These are phyloP conservation scores for Echeneis naucrates DNA, from an alignment of 2,797 vertebrate species.

Conservation along the genomic window DNA sequence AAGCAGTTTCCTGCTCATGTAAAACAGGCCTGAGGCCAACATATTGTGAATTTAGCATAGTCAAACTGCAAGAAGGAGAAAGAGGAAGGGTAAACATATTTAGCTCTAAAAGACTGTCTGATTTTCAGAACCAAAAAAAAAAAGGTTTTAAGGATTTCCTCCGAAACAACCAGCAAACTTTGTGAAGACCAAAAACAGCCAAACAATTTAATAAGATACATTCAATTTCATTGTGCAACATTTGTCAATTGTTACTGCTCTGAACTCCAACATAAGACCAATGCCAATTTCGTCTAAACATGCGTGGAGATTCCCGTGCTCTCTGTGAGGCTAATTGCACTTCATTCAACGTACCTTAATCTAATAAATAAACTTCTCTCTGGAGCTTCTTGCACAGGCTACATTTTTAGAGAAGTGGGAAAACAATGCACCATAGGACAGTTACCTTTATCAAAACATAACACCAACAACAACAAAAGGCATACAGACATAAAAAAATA, in stretches of 20 bases:
- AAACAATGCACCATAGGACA: slow-evolving; percentile 70
- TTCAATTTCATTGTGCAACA: slow-evolving; percentile 89
- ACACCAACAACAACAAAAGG: slow-evolving; percentile 55
- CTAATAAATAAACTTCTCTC: slow-evolving; percentile 87
- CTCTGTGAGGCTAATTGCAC: slow-evolving; percentile 82
- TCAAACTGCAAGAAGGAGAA: neutral
- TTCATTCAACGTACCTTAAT: slow-evolving; percentile 85
- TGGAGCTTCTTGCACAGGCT: slow-evolving; percentile 69
- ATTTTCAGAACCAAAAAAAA: neutral
- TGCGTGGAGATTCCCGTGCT: slow-evolving; percentile 68
- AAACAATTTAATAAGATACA: slow-evolving; percentile 88
- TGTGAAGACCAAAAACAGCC: slow-evolving; percentile 63
- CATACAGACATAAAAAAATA: slow-evolving; percentile 69
- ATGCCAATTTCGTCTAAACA: slow-evolving; percentile 75
- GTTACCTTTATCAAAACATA: slow-evolving; percentile 77
- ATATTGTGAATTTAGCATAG: slow-evolving; percentile 16
- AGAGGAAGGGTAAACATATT: slow-evolving; percentile 1
- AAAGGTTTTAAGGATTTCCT: slow-evolving; percentile 21
- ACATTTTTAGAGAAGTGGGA: slow-evolving; percentile 75
- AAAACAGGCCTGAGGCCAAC: slow-evolving; percentile 47
- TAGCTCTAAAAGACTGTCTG: neutral
- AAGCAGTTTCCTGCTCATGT: slow-evolving; percentile 69
- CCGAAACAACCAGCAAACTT: slow-evolving; percentile 65
- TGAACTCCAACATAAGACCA: slow-evolving; percentile 71
- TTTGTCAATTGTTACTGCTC: slow-evolving; percentile 80